phyloP scores from a whole-genome alignment of 1,140 invertebrate genomes.

The Globodera ellingtonae region DNA sequence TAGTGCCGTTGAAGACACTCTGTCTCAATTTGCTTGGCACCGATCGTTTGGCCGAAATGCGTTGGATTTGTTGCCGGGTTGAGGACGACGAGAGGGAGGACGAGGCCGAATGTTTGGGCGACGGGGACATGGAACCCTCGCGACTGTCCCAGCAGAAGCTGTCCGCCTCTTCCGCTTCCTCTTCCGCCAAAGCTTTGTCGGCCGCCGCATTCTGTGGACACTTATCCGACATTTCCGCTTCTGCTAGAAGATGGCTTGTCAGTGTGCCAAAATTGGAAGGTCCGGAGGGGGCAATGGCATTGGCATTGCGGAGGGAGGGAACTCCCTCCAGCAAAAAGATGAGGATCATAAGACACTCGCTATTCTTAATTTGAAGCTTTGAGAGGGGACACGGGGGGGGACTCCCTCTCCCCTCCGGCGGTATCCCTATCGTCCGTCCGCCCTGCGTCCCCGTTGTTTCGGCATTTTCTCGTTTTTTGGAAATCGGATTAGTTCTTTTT shows the following conservation, averaged over 20 bases:
- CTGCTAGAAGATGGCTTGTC: background rate
- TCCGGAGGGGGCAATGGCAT: too few relatives aligned
- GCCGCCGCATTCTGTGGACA: background rate
- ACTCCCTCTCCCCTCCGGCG: too few relatives aligned
- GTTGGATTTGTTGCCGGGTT: background rate
- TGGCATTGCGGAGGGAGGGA: background rate
- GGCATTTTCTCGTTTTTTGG: background rate
- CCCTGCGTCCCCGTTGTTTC: background rate
- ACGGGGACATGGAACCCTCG: background rate
- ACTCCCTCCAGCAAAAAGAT: too few relatives aligned
- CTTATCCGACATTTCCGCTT: background rate
- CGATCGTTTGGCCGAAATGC: background rate
- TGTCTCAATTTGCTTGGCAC: slow-evolving; percentile 18
- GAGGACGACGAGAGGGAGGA: slow-evolving; percentile 3
- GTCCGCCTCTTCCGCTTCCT: background rate
- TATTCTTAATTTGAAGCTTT: background rate
- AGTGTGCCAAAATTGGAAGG: too few relatives aligned
- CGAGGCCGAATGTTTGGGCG: background rate
- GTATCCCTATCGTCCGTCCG: background rate
- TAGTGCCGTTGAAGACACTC: slow-evolving; percentile 9
- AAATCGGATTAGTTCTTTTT: slow-evolving; percentile 3
- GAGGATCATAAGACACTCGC: too few relatives aligned
- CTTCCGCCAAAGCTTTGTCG: background rate
- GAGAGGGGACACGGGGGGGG: background rate
- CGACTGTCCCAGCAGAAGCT: slow-evolving; percentile 11